Percentiles rank a stretch among this genome's conserved stretches.
phyloP scores from a whole-genome alignment of 37 sponge, comb jelly and placozoan genomes.

The Axinella damicornis region DNA sequence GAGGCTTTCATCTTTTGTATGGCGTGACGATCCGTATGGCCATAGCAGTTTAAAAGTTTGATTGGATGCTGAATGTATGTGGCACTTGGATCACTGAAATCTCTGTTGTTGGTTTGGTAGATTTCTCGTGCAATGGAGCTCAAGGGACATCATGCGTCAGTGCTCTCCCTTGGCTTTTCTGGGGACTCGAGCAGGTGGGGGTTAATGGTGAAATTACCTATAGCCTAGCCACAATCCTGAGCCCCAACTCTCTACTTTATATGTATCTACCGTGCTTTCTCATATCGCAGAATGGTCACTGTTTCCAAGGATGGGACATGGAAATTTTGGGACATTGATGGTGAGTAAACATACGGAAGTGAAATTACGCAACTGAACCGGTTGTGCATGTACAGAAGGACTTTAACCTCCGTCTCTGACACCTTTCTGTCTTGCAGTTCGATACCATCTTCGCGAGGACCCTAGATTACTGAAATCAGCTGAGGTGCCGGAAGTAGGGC shows the following conservation, averaged over 20 bases:
- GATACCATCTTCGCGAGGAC: slow-evolving; percentile 59
- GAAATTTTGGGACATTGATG: slow-evolving; percentile 90
- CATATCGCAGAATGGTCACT: slow-evolving; percentile 67
- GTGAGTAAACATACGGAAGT: slow-evolving; percentile 43
- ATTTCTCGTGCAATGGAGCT: slow-evolving; percentile 84
- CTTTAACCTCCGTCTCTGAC: background rate
- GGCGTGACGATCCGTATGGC: too few species aligned
- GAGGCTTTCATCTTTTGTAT: too few species aligned
- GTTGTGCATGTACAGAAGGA: background rate
- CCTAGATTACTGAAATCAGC: slow-evolving; percentile 62
- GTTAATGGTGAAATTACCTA: too few species aligned
- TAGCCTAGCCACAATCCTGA: too few species aligned
- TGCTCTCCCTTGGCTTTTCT: slow-evolving; percentile 68
- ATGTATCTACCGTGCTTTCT: background rate
- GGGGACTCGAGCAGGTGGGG: slow-evolving; percentile 71
- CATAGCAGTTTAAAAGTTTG: too few species aligned
- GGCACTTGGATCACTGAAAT: too few species aligned
- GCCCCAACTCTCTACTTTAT: too few species aligned
- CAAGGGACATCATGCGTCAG: slow-evolving; percentile 82
- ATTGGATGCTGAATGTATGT: too few species aligned
- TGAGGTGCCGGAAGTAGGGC: slow-evolving; percentile 26
- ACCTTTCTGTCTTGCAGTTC: slow-evolving; percentile 68
- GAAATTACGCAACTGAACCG: background rate
- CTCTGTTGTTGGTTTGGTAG: slow-evolving; percentile 6
- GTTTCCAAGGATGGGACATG: slow-evolving; percentile 90